Evolutionary conservation across 2,888 invertebrate species (phyloP).

Genomic region (Julus scanicus): DNA sequence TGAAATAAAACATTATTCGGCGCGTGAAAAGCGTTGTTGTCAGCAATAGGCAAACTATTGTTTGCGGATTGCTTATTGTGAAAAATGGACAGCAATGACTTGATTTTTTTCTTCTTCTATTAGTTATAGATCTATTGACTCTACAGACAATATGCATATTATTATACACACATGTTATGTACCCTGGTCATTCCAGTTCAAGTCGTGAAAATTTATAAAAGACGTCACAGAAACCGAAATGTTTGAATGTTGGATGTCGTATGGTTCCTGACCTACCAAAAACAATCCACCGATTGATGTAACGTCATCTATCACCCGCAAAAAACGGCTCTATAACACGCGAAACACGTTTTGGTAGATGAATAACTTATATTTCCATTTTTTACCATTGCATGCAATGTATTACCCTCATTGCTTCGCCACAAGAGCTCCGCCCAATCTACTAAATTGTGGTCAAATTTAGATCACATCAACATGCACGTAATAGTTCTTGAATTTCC

Average conservation of each 20-base stretch:
- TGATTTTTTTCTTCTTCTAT: neutral
- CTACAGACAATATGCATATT: slow-evolving; percentile 1
- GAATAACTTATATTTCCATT: no score
- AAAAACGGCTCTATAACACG: no score
- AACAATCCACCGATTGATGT: neutral
- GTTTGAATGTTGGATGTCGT: neutral
- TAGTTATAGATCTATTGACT: slow-evolving; percentile 11
- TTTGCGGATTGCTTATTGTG: neutral
- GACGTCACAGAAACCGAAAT: neutral
- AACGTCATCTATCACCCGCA: neutral
- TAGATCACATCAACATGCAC: no score
- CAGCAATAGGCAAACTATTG: neutral
- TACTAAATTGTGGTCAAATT: no score
- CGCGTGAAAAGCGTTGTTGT: neutral
- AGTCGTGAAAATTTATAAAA: slow-evolving; percentile 2
- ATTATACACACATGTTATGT: neutral
- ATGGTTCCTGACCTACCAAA: neutral
- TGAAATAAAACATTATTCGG: no score
- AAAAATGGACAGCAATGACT: neutral
- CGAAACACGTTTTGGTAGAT: no score
- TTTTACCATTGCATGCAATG: no score
- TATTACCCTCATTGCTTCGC: no score
- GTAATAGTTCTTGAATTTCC: neutral
- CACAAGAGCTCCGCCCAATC: no score
- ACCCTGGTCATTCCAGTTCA: slow-evolving; percentile 11